Evolutionary conservation across 2,113 vertebrate genomes (phyloP).

Genomic region (Hyperopisus bebe): DNA sequence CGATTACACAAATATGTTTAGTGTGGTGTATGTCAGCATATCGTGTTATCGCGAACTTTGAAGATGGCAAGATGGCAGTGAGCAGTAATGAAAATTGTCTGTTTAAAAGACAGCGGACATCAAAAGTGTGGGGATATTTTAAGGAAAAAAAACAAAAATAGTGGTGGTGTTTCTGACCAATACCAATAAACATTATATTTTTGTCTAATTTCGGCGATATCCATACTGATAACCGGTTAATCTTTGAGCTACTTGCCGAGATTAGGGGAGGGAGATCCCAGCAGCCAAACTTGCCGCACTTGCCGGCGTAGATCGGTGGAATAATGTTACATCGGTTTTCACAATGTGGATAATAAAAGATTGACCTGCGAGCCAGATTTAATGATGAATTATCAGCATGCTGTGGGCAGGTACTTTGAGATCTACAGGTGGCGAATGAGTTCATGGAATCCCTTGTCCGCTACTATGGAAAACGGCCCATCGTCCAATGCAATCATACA

Average conservation of each 20-base stretch:
- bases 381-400: background rate
- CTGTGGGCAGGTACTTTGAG: background rate
- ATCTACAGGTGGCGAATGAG: background rate
- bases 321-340: too few relatives aligned
- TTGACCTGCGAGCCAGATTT: background rate
- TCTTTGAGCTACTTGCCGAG: background rate
- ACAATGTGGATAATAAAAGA: background rate
- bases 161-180: background rate
- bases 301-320: too few relatives aligned
- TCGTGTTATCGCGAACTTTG: background rate
- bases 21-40: background rate
- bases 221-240: background rate
- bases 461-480: background rate
- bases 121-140: background rate
- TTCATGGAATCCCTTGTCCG: background rate
- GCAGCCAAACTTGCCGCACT: too few relatives aligned
- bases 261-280: background rate
- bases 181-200: background rate
- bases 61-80: background rate
- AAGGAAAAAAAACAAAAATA: background rate
- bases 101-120: background rate
- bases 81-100: background rate
- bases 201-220: background rate
- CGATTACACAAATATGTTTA: background rate
- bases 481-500: background rate